These are phyloP conservation scores for Hippolais icterina DNA, from an alignment of 2,113 vertebrate species.

Conservation along the genomic window DNA sequence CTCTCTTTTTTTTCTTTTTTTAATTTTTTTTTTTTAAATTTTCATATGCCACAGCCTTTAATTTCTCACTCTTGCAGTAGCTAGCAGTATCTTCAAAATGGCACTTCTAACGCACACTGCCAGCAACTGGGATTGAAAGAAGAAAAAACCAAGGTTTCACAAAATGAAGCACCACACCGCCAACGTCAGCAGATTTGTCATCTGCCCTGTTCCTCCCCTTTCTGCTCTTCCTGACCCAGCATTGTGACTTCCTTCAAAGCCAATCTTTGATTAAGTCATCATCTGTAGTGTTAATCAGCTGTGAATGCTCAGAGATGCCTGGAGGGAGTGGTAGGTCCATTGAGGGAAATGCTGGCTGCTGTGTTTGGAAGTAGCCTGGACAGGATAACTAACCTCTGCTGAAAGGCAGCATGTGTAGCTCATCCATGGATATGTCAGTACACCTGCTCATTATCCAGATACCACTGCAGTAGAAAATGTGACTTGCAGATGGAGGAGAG, in stretches of 20 bases:
- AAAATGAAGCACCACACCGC: not conserved
- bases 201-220: not conserved
- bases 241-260: not conserved
- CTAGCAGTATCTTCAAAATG: not conserved
- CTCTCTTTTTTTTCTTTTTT: not conserved
- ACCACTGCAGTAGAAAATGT: not conserved
- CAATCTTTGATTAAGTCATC: not conserved
- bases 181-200: not conserved
- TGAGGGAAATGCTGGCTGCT: not conserved
- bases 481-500: not conserved
- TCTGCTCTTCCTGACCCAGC: not conserved
- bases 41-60: not conserved
- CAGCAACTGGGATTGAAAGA: not conserved
- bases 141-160: not conserved
- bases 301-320: not conserved
- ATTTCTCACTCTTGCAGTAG: accelerated
- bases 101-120: not conserved
- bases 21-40: not conserved
- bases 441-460: not conserved
- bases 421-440: not conserved
- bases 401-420: not conserved
- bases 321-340: not conserved
- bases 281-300: not conserved
- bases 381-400: not conserved
- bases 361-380: not conserved